A percentile compares a stretch with the other conserved stretches of the same genome.
Conservation (phyloP, 2,888 invertebrate species). For the Cheilosia scutellata region DNA sequence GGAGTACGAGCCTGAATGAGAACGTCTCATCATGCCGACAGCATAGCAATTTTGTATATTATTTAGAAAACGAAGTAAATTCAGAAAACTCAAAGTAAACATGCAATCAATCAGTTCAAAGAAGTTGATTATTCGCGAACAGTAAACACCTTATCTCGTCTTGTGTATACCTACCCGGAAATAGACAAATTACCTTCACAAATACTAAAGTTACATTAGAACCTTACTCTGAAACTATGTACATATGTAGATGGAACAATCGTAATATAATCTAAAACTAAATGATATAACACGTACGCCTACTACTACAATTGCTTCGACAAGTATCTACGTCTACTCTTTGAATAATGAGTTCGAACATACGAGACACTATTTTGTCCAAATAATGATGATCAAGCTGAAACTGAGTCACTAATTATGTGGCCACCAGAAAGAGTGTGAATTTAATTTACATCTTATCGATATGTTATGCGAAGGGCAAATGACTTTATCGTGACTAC, state of each 20-base stretch:
- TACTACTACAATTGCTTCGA: constrained; percentile 36
- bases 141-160: constrained; percentile 3
- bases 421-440: constrained; percentile 20
- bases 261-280: constrained; percentile 39
- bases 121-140: constrained; percentile 1
- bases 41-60: background rate
- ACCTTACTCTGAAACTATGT: constrained; percentile 21
- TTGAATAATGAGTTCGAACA: constrained; percentile 24
- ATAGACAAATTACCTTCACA: constrained; percentile 64
- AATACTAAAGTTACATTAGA: constrained; percentile 20
- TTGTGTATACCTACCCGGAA: constrained; percentile 40
- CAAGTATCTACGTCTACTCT: background rate
- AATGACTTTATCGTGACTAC: constrained; percentile 20
- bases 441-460: constrained; percentile 60
- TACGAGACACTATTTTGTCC: constrained; percentile 34
- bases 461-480: constrained; percentile 31
- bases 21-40: background rate
- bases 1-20: background rate
- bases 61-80: background rate
- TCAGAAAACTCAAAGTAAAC: constrained; percentile 8
- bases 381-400: background rate
- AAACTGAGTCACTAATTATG: background rate
- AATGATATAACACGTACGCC: constrained; percentile 49
- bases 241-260: constrained; percentile 7
- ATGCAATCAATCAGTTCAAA: constrained; percentile 23